Evolutionary conservation across 2,888 invertebrate species (phyloP), one percentile per base, ranked within the genome.

Genomic region (Pristionchus entomophagus): DNA sequence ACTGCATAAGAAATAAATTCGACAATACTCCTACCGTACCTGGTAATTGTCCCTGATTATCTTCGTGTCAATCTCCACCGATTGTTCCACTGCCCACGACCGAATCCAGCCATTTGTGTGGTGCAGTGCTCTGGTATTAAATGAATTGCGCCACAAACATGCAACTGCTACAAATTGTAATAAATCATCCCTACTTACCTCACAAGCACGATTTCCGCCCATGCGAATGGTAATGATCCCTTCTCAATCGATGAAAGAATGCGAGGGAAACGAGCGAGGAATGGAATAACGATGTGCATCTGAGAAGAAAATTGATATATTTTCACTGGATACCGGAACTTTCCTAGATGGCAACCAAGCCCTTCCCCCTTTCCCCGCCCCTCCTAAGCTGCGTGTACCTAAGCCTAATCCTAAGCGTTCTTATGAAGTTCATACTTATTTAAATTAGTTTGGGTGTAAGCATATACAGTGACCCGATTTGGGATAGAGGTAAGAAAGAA

Each of bases 91-190:
- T 0, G 89, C 88, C 91, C 91, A 91, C 5, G 86, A 62, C 14
- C 91, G 89, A 69, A 91, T 89, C 91, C 91, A 91, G 17, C 91
- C 91, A 38, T 91, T 91, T 41, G 91, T 87, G 85, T 91, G 91
- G 12, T 69, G 35, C 6, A 89, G 82, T 2, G 89, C 89, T 29
- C 90, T 86, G 45, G 62, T 45, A 69, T 32, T 26, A 2, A 14
- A 56, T 56, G n/a, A n/a, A n/a, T n/a, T n/a, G n/a, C n/a, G n/a
- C n/a, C n/a, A n/a, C n/a, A n/a, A n/a, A 45, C 14, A 45, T 45
- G 6, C 6, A 10, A 45, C 45, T 45, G 14, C 14, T 45, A 45
- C 14, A 45, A 45, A 19, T 35, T 29, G 6, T 35, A 29, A 69
- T 69, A 32, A 29, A 26, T 29, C 10, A 32, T 12, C 65, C n/a